A percentile compares a stretch with the other conserved stretches of the same genome.
Conservation (phyloP, 2,797 vertebrate genomes). For the Sardinella longiceps region DNA sequence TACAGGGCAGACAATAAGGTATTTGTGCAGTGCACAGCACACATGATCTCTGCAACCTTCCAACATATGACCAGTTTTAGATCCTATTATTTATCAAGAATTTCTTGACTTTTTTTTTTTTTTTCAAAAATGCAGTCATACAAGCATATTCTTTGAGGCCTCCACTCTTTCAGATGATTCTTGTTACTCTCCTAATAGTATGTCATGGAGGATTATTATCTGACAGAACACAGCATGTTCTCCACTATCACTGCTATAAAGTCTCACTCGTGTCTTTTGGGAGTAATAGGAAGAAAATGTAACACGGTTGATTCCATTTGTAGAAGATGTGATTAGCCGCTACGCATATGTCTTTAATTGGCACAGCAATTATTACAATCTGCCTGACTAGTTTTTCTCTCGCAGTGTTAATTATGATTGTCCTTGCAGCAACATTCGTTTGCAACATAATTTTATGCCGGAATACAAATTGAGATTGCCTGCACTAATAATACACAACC, state of each 20-base stretch:
- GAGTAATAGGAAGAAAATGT: neutral
- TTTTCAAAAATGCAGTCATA: neutral
- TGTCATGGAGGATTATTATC: neutral
- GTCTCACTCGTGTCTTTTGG: neutral
- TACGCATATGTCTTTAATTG: neutral
- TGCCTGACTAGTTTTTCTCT: neutral
- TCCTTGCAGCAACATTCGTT: conserved; percentile 6
- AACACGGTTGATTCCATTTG: neutral
- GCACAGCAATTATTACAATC: neutral
- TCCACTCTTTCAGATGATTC: neutral
- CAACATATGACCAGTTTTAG: neutral
- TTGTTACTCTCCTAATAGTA: neutral
- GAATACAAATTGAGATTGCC: conserved; percentile 35
- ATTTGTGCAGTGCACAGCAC: conserved; percentile 17
- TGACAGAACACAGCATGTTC: conserved; percentile 18
- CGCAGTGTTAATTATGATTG: conserved; percentile 16
- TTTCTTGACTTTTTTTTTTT: neutral
- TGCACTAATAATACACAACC: conserved; percentile 37
- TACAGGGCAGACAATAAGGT: conserved; percentile 13
- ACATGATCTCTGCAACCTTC: conserved; percentile 7
- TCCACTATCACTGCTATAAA: neutral
- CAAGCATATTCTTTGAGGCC: conserved; percentile 10
- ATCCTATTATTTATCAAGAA: neutral
- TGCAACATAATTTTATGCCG: conserved; percentile 1
- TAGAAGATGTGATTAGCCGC: neutral